Evolutionary conservation across 2,888 invertebrate species (phyloP).

Genomic region (Adela reaumurella): DNA sequence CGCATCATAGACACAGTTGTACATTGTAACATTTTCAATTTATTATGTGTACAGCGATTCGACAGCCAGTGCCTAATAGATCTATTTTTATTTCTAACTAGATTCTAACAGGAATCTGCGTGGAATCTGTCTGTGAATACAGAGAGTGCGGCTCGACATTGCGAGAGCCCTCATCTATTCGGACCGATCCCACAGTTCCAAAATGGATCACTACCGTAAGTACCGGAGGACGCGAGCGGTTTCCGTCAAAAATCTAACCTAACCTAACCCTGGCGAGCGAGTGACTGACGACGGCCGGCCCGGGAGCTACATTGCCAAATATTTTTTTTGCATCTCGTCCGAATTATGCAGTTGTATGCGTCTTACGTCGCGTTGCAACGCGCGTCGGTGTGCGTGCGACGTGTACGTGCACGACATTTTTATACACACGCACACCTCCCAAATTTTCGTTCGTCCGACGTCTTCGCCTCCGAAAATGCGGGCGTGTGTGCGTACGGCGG

Average conservation of each 20-base stretch:
- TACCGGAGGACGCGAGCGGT: slow-evolving; percentile 29
- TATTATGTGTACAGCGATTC: too few relatives aligned
- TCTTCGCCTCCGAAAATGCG: slow-evolving; percentile 29
- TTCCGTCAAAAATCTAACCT: slow-evolving; percentile 58
- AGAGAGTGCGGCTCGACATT: too few relatives aligned
- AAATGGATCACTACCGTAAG: too few relatives aligned
- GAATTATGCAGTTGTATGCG: slow-evolving; percentile 59
- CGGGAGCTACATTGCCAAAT: slow-evolving; percentile 58
- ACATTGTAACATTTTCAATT: too few relatives aligned
- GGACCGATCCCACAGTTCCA: too few relatives aligned
- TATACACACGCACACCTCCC: slow-evolving; percentile 31
- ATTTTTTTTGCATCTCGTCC: slow-evolving; percentile 59
- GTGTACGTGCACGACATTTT: slow-evolving; percentile 51
- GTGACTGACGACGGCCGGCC: slow-evolving; percentile 48
- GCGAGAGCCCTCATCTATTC: too few relatives aligned
- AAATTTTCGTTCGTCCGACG: slow-evolving; percentile 23
- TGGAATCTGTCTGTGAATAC: too few relatives aligned
- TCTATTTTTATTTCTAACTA: too few relatives aligned
- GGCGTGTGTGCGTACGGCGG: slow-evolving; percentile 31
- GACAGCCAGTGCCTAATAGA: too few relatives aligned
- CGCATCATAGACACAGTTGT: too few relatives aligned
- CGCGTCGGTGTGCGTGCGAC: slow-evolving; percentile 27
- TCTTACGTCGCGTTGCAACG: slow-evolving; percentile 54
- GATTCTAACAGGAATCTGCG: too few relatives aligned
- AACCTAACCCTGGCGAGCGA: slow-evolving; percentile 56